A percentile compares a stretch with the other conserved stretches of the same genome.
Conservation (phyloP, 2,888 invertebrate species). For the Bursaphelenchus okinawaensis region DNA sequence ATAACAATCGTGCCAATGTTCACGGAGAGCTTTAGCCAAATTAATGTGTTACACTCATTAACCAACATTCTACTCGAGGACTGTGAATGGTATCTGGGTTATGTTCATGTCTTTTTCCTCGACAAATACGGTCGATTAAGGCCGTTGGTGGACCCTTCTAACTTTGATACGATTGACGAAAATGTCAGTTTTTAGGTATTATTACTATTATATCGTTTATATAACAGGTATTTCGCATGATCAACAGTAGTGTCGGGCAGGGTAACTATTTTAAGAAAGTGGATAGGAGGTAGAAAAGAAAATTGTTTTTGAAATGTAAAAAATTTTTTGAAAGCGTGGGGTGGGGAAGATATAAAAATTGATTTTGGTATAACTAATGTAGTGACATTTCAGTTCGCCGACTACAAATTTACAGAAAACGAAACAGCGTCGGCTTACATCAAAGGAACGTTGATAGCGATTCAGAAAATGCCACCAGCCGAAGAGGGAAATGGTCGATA, state of each 20-base stretch:
- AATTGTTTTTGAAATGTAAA: no score
- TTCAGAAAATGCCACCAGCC: neutral
- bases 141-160: neutral
- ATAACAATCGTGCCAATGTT: slow-evolving; percentile 24
- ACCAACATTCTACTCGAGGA: slow-evolving; percentile 18
- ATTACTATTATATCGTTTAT: no score
- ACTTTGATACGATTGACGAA: neutral
- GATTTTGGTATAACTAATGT: no score
- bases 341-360: no score
- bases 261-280: no score
- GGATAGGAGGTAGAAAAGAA: no score
- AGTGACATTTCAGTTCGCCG: neutral
- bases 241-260: no score
- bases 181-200: no score
- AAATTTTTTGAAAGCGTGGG: no score
- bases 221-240: no score
- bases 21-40: slow-evolving; percentile 22
- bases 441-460: neutral
- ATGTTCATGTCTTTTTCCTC: slow-evolving; percentile 18
- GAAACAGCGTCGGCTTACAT: neutral
- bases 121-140: slow-evolving; percentile 16
- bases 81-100: slow-evolving; percentile 21
- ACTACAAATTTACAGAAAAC: neutral
- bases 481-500: neutral
- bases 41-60: slow-evolving; percentile 10